Base-by-base conservation (phyloP, 2,113 vertebrate species). In the Phainopepla nitens region DNA sequence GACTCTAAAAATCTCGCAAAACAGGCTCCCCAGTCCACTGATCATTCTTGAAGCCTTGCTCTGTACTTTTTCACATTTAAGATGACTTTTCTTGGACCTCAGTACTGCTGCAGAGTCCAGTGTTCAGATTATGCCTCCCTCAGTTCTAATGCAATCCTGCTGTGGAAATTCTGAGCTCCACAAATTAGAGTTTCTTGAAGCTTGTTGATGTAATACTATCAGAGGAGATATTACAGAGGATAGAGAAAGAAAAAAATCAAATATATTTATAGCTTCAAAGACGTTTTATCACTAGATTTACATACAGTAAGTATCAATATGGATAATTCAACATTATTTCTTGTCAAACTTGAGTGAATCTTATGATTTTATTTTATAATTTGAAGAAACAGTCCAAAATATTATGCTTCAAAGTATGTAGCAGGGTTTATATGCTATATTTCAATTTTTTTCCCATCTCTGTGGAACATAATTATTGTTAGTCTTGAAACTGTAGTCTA, bases 371-470 rank as follows among this genome's bases (percentile, higher is more conserved):
- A 36, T 53, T 62, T 58, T 54, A 62, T 27, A 87, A 58, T 78
- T 58, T 71, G 29, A 75, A 84, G 72, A 78, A 87, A 69, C 3
- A 31, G 3, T 57, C n/a, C 13, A 69, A 60, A 90, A 41, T 28
- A n/a, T 41, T 83, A 49, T 62, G 6, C 47, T 93, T 81, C 54
- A 58, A 94, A 50, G 5, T 73, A 29, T 1, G 1, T 39, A 27
- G 1, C 7, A 53, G 7, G 12, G 2, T 13, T 19, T 54, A 6
- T 36, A 57, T 36, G 4, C 1, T 65, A 1, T 61, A 62, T 62
- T 89, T 45, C 3, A 41, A 24, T 65, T 45, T 19, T 45, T 19
- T 2, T 28, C 14, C 6, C 11, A 70, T 25, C 8, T 69, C 50
- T 33, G 10, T 70, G 42, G 12, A 13, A 49, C 4, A 2, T 72